phyloP scores from a whole-genome alignment of 2,797 vertebrate genomes.

The Chelon labrosus region DNA sequence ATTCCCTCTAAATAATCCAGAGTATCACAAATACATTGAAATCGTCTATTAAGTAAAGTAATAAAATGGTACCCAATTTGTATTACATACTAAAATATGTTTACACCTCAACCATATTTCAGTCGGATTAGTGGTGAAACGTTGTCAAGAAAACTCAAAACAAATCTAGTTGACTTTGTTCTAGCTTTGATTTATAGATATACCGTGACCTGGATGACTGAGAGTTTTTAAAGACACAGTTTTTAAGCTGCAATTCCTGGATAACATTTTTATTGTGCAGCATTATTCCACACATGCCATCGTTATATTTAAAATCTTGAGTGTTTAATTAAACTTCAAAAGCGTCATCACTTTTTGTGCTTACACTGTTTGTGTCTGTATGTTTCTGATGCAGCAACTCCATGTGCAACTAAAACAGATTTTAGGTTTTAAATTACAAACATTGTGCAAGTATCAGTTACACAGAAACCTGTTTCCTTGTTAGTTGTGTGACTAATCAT shows the following conservation, averaged over 20 bases:
- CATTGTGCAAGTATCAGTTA: background rate
- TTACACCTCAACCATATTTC: too few species aligned
- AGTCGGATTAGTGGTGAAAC: too few species aligned
- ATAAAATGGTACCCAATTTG: too few species aligned
- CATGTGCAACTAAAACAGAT: too few species aligned
- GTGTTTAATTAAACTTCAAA: too few species aligned
- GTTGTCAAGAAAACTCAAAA: too few species aligned
- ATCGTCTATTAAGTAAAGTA: background rate
- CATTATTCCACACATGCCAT: background rate
- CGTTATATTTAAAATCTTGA: background rate
- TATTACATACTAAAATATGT: too few species aligned
- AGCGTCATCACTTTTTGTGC: background rate
- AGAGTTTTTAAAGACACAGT: background rate
- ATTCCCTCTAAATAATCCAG: background rate
- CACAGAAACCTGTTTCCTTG: too few species aligned
- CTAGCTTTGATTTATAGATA: background rate
- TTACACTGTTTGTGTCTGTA: background rate
- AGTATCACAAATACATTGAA: background rate
- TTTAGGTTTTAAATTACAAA: background rate
- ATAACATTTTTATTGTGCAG: background rate
- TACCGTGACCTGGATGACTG: too few species aligned
- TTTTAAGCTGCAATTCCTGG: background rate
- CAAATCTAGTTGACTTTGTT: too few species aligned
- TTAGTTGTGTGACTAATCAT: background rate
- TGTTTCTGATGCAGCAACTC: background rate